Evolutionary conservation across 2,113 vertebrate genomes (phyloP).

Genomic region (Pimephales promelas): DNA sequence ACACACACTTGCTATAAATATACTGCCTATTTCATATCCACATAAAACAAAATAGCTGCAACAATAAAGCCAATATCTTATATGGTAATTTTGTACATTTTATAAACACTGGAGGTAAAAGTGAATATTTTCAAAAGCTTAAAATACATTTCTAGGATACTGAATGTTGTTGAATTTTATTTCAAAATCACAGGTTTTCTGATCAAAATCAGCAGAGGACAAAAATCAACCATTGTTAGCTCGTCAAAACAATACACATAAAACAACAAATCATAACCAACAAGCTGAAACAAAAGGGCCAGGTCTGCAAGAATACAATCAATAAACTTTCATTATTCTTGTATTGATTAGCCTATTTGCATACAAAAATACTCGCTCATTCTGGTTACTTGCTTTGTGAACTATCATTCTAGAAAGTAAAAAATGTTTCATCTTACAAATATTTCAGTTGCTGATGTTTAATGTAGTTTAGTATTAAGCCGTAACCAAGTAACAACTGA

Average conservation of each 20-base stretch:
- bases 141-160: not conserved
- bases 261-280: constrained; percentile 16
- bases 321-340: constrained; percentile 15
- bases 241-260: not conserved
- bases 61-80: not conserved
- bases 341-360: not conserved
- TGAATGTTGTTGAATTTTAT: constrained; percentile 31
- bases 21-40: not conserved
- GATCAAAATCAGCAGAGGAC: constrained; percentile 39
- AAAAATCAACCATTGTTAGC: constrained; percentile 9
- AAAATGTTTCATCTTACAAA: constrained; percentile 3
- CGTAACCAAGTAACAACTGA: not conserved
- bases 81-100: not conserved
- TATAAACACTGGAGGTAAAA: not conserved
- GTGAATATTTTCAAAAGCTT: not conserved
- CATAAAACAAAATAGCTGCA: not conserved
- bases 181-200: constrained; percentile 44
- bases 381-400: not conserved
- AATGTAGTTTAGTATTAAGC: not conserved
- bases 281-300: not conserved
- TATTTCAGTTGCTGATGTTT: not conserved
- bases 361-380: constrained; percentile 49
- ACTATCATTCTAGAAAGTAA: not conserved
- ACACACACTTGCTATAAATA: not conserved
- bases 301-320: constrained; percentile 1